Base-by-base conservation (phyloP, 2,888 invertebrate genomes). In the Tetramorium bicarinatum region DNA sequence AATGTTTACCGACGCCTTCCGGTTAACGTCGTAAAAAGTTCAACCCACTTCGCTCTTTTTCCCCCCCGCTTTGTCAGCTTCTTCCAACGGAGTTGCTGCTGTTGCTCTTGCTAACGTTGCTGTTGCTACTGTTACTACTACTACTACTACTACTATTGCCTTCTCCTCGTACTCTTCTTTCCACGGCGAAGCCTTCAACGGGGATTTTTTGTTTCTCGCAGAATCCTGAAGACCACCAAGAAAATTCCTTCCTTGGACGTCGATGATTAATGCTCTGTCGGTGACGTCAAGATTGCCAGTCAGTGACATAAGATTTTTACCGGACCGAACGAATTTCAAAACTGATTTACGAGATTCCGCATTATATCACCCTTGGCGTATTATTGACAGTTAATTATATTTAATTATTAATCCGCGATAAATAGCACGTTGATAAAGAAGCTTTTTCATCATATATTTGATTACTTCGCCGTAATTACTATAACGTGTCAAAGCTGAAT, bases 281-380 rank as follows among this genome's bases (percentile, higher is more conserved):
- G 61, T 90, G 89, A 90, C 88, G 88, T 82, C 62, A 84, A 84
- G 90, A 90, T 90, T 88, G 86, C 80, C 72, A 80, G 84, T 49
- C 76, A 83, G 86, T 87, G 89, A 90, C 87, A 88, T 64, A 81
- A 87, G 87, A 89, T 90, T 90, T 89, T 89, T 83, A 77, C 41
- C 41, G 25, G 38, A n/a, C 38, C 77, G 71, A 81, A 69, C 79
- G 81, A 85, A 87, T 83, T 87, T 83, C 81, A 62, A 52, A 72
- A 67, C 87, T 88, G 87, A 88, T 89, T 89, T 89, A 90, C 87
- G 88, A 87, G 87, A 64, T 80, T 77, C 52, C 79, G 62, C 59
- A 52, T 69, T 47, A 85, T 59, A 54, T 82, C 84, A 82, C 83
- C 75, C 83, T 25, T 44, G 59, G 47, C 34, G 47, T 81, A 80